phyloP scores from a whole-genome alignment of 2,888 invertebrate genomes.

The Xestia rhomboidea region DNA sequence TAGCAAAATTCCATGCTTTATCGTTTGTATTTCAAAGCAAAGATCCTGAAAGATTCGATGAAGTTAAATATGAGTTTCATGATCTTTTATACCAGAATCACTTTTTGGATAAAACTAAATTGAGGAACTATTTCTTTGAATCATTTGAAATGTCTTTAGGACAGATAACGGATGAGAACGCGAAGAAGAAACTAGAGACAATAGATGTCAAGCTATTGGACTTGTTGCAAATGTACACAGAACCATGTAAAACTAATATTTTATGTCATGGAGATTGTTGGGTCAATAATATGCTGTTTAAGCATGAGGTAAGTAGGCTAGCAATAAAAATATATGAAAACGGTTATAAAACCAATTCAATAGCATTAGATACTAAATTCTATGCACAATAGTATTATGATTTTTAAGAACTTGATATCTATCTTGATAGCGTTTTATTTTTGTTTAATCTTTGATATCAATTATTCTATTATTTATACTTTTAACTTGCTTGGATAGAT shows the following conservation, averaged over 20 bases:
- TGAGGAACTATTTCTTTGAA: conserved; percentile 81
- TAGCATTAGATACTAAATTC: background rate
- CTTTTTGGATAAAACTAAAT: conserved; percentile 81
- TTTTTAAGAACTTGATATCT: background rate
- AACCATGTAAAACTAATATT: conserved; percentile 77
- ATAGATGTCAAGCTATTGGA: conserved; percentile 75
- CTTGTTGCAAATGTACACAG: conserved; percentile 76
- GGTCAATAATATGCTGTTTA: conserved; percentile 83
- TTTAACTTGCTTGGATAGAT: background rate
- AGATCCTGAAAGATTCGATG: conserved; percentile 68
- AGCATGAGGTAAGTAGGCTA: conserved; percentile 72
- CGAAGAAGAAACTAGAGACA: conserved; percentile 73
- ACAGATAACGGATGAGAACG: conserved; percentile 72
- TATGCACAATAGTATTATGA: background rate
- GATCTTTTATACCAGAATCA: conserved; percentile 81
- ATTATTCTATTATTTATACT: background rate
- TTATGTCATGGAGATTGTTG: conserved; percentile 87
- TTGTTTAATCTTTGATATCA: background rate
- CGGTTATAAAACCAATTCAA: background rate
- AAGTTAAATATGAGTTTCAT: conserved; percentile 72
- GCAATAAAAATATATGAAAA: background rate
- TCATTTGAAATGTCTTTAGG: conserved; percentile 81
- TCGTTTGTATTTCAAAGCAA: conserved; percentile 78
- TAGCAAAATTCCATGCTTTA: conserved; percentile 84
- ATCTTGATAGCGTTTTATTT: background rate